A percentile compares a stretch with the other conserved stretches of the same genome.
Conservation (phyloP, 2,888 invertebrate genomes). For the Sialis fuliginosa region DNA sequence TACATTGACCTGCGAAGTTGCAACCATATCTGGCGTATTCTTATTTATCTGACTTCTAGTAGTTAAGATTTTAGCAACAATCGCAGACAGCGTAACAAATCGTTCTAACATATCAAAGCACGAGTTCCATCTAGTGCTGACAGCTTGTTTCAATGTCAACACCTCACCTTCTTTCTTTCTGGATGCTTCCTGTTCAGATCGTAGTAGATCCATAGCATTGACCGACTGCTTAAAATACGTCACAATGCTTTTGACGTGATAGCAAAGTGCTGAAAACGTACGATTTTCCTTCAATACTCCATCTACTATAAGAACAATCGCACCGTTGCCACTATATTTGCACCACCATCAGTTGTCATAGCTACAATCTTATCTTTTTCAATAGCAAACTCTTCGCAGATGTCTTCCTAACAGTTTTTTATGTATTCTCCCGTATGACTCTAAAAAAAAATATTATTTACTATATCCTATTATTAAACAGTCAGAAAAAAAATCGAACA, state of each 20-base stretch:
- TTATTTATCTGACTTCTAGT: constrained; percentile 3
- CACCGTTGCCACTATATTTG: constrained; percentile 15
- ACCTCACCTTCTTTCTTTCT: constrained; percentile 15
- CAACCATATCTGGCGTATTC: constrained; percentile 14
- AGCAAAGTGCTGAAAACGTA: constrained; percentile 11
- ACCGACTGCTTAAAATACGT: constrained; percentile 13
- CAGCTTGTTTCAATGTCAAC: constrained; percentile 14
- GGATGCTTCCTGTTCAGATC: no score
- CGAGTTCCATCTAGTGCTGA: constrained; percentile 16
- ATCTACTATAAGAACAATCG: constrained; percentile 14
- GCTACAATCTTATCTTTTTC: constrained; percentile 9
- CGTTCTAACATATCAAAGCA: constrained; percentile 15
- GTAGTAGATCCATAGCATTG: constrained; percentile 14
- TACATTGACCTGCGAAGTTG: constrained; percentile 10
- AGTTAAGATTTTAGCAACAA: constrained; percentile 11
- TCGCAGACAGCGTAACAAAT: constrained; percentile 13
- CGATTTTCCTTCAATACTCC: constrained; percentile 13
- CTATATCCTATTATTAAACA: neutral
- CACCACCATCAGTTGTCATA: constrained; percentile 15
- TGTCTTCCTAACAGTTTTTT: constrained; percentile 3
- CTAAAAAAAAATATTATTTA: neutral
- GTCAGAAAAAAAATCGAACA: neutral
- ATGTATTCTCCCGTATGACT: constrained; percentile 4
- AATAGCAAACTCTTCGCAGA: constrained; percentile 3
- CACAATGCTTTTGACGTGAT: no score